phyloP scores from a whole-genome alignment of 2,113 vertebrate species.

The Polypterus bichir region DNA sequence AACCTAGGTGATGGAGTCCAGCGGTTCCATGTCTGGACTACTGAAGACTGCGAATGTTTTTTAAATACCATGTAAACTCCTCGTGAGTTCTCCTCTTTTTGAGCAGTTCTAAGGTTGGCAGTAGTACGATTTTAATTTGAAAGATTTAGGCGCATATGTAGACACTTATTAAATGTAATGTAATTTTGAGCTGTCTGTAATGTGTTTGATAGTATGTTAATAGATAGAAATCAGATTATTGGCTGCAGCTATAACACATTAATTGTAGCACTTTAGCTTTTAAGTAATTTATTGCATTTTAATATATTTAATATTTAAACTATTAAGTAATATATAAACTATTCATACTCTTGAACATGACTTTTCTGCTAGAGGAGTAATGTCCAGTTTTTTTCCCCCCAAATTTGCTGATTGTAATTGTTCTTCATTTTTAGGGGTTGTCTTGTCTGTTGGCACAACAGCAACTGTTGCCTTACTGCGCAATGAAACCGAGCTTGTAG shows the following conservation, averaged over 20 bases:
- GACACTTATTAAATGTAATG: no score
- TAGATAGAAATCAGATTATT: no score
- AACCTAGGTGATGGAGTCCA: constrained; percentile 7
- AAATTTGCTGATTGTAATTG: neutral
- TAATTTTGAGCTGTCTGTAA: no score
- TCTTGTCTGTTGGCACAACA: constrained; percentile 12
- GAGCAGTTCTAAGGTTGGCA: neutral
- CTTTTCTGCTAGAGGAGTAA: neutral
- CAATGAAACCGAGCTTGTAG: constrained; percentile 7
- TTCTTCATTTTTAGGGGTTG: constrained; percentile 1
- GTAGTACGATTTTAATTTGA: no score
- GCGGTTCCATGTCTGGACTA: constrained; percentile 10
- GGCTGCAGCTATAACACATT: no score
- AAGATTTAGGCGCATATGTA: no score
- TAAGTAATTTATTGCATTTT: no score
- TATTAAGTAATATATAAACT: no score
- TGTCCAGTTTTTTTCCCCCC: neutral
- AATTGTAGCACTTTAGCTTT: no score
- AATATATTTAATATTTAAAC: no score
- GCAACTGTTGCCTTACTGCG: constrained; percentile 15
- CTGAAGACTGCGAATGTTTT: constrained; percentile 8
- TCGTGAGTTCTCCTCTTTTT: constrained; percentile 12
- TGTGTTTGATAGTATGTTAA: no score
- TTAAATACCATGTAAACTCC: constrained; percentile 11
- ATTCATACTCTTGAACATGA: no score